Evolutionary conservation across 2,113 vertebrate species (phyloP), one percentile per base, ranked within the genome.

Genomic region (Sander lucioperca): DNA sequence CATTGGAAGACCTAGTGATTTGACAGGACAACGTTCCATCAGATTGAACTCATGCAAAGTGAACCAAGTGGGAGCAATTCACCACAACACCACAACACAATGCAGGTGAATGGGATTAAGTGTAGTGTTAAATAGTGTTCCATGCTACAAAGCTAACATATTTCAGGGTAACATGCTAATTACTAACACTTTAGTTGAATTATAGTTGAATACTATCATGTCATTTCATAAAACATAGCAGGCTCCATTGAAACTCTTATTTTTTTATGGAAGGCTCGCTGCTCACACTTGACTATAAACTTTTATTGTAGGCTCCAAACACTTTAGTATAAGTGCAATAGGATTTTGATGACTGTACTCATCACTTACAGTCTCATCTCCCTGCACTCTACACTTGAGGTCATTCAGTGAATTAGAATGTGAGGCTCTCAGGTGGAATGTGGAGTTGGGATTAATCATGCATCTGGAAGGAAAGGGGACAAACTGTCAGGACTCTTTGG

Each of bases 391-490:
- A 43, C 39, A 43, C 16, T 79, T 48, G 4, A 27, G 30, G 23
- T 58, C 74, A 30, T 30, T 45, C 18, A 76, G 36, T 25, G 54
- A 48, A 48, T n/a, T 33, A 36, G 13, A 48, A 48, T 16, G 18
- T 1, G 9, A 36, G 25, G 25, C 23, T 27, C 39, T 48, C 8
- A 0, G 13, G 48, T 14, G 21, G 7, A 8, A 6, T 45, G 63
- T 18, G 54, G 15, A 30, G 63, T 36, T 63, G 70, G 65, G 39
- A 68, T 63, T 69, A 45, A 63, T 79, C 12, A 10, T 67, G 83
- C 86, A 67, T 73, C 70, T 83, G 80, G 61, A 84, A 78, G 73
- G 16, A 50, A 84, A 86, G 82, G 79, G 64, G 82, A 84, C 63
- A 72, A 68, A 83, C 74, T 79, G 30, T 88, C 67, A 80, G 59